A percentile compares a stretch with the other conserved stretches of the same genome.
Evolutionary conservation across 2,888 invertebrate genomes (phyloP).

Genomic region (Pseudanteris insignis): DNA sequence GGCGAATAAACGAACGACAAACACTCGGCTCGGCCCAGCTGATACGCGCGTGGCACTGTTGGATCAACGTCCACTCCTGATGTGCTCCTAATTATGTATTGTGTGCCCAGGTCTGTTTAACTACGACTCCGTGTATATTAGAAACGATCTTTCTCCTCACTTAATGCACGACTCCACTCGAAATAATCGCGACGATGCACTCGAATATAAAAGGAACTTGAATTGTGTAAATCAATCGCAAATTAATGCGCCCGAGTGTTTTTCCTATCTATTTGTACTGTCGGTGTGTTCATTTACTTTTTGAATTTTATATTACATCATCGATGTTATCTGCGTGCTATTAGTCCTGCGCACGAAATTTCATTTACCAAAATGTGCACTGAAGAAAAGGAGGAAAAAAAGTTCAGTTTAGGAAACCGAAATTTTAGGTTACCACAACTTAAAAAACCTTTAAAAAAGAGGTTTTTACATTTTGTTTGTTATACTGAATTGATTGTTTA

Average conservation of each 20-base stretch:
- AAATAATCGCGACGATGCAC: constrained; percentile 35
- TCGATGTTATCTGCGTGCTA: no score
- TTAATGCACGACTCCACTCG: constrained; percentile 39
- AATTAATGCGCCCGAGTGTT: neutral
- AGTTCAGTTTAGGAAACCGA: neutral
- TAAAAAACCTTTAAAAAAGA: no score
- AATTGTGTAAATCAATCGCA: constrained; percentile 19
- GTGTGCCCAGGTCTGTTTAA: constrained; percentile 37
- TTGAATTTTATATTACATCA: no score
- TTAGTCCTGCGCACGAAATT: no score
- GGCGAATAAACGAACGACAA: constrained; percentile 43
- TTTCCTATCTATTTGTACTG: neutral
- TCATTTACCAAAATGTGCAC: no score
- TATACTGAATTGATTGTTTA: no score
- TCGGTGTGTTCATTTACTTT: neutral
- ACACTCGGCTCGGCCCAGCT: constrained; percentile 39
- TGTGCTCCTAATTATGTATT: constrained; percentile 54
- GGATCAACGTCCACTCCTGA: constrained; percentile 50
- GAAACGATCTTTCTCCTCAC: constrained; percentile 29
- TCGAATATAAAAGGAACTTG: constrained; percentile 15
- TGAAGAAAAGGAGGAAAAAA: no score
- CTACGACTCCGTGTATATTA: constrained; percentile 36
- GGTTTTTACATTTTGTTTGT: no score
- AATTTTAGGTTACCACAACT: no score
- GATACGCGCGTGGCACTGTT: constrained; percentile 51